Percentiles rank a stretch among this genome's conserved stretches.
phyloP scores from a whole-genome alignment of 2,797 vertebrate species.

The Alosa sapidissima region DNA sequence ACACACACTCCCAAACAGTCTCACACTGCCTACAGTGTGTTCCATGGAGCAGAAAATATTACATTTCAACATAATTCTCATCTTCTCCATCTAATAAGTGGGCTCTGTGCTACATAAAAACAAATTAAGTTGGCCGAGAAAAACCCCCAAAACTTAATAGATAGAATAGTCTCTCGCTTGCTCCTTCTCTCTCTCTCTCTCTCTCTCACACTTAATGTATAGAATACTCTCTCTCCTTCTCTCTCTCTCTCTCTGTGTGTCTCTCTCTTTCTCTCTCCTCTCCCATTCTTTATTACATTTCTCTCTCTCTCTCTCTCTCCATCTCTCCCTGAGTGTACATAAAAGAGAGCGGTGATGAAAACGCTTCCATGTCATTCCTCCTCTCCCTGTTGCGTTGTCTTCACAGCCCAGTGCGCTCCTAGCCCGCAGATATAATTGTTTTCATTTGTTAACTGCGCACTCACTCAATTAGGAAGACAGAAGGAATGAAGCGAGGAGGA shows the following conservation, averaged over 20 bases:
- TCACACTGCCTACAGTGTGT: background rate
- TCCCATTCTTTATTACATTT: background rate
- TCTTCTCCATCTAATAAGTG: background rate
- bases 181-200: background rate
- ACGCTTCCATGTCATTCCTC: too few species aligned
- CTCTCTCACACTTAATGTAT: background rate
- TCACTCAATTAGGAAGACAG: constrained; percentile 61
- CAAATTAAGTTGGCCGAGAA: background rate
- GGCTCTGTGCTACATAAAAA: background rate
- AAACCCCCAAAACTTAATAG: background rate
- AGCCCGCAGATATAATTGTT: constrained; percentile 70
- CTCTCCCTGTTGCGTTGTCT: constrained; percentile 36
- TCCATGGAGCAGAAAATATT: background rate
- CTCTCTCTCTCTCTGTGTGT: background rate
- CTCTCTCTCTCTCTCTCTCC: background rate
- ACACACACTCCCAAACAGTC: background rate
- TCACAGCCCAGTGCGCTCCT: constrained; percentile 58
- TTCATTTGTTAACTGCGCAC: constrained; percentile 68
- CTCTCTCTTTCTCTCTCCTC: background rate
- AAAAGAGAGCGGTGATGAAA: constrained; percentile 48
- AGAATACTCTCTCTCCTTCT: background rate
- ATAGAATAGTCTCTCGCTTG: background rate
- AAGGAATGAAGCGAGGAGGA: constrained; percentile 20
- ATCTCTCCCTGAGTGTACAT: too few species aligned
- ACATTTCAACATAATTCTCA: background rate